Base-by-base conservation (phyloP, 2,888 invertebrate species). In the Melipona beecheii region DNA sequence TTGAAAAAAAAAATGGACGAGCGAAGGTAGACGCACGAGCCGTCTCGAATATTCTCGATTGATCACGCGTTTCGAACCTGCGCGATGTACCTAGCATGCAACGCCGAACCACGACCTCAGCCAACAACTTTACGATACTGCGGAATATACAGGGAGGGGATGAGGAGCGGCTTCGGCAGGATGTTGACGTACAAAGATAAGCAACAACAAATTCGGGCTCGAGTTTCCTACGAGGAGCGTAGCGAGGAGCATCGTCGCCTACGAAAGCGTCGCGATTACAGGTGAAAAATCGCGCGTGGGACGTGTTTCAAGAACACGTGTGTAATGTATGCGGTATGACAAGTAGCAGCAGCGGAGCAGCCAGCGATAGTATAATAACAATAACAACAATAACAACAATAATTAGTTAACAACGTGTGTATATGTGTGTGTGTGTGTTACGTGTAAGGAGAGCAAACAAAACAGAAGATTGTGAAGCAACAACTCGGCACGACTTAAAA, bases 231-330 rank as follows among this genome's bases (percentile, higher is more conserved):
- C 70, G 52, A 36, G 69, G 52, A 36, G 69, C 73, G 79, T 68
- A 58, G 64, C 64, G 69, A 82, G 75, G 75, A 76, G 43, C 50
- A 78, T 71, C 71, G 69, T 75, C 70, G 76, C 66, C 60, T 76
- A 76, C 71, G 72, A 83, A 81, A 83, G 83, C 82, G n/a, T 60
- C 65, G 54, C 68, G 76, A 60, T 70, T 65, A 31, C 43, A n/a
- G 50, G 31, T 50, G 62, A 54, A 66, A 50, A 56, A 27, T 65
- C 65, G 21, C 43, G 36, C 43, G 60, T 36, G 36, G 36, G 36
- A 36, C 36, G 36, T 36, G 36, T n/a, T 49, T 21, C 11, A 36
- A 36, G n/a, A 56, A 49, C 24, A 69, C 64, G 27, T 54, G 27
- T 54, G 56, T 24, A 74, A 69, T 19, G 50, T 17, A 24, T 27